phyloP scores from a whole-genome alignment of 2,888 invertebrate species.

The Alviniconcha strummeri region DNA sequence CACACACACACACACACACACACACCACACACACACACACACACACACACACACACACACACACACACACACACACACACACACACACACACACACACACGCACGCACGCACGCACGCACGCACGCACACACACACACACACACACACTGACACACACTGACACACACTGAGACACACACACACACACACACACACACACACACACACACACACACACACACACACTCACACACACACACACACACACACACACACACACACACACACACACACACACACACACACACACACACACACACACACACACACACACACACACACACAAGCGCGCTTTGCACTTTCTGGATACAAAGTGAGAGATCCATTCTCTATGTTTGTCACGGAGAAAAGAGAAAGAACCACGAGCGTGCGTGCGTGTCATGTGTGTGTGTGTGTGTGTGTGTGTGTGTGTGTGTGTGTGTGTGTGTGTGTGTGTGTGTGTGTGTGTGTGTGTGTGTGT shows the following conservation, averaged over 20 bases:
- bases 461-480: not conserved
- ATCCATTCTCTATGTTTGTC: too few relatives aligned
- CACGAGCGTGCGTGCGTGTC: too few relatives aligned
- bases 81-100: not conserved
- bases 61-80: not conserved
- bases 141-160: slow-evolving; percentile 18
- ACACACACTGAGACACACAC: not conserved
- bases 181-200: not conserved
- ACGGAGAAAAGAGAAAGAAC: too few relatives aligned
- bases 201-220: slow-evolving; percentile 11
- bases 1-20: not conserved
- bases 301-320: too few relatives aligned
- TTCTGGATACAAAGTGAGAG: too few relatives aligned
- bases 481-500: not conserved
- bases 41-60: too few relatives aligned
- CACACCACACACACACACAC: not conserved
- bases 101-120: not conserved
- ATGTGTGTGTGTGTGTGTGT: too few relatives aligned
- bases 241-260: slow-evolving; percentile 6
- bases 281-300: too few relatives aligned
- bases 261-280: not conserved
- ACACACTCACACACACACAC: not conserved
- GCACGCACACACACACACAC: not conserved
- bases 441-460: not conserved
- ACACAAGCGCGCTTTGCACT: too few relatives aligned